Conservation (phyloP, 1,140 invertebrate genomes). For the Mamestra configurata region DNA sequence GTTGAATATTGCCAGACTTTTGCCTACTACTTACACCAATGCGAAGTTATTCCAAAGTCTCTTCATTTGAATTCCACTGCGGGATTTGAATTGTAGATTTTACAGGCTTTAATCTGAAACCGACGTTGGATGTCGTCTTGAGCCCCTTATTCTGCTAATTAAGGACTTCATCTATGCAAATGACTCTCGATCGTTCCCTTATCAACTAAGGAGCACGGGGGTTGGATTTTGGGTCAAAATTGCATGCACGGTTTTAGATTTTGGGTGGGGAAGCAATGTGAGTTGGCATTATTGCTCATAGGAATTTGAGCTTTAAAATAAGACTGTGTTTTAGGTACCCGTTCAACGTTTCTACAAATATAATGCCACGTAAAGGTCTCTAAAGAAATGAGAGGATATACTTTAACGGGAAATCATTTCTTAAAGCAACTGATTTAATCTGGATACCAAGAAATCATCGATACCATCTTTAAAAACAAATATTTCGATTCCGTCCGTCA, state of each 20-base stretch:
- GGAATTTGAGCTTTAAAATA: constrained; percentile 6
- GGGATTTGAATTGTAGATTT: constrained; percentile 84
- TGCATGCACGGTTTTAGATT: constrained; percentile 29
- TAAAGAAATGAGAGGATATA: not conserved
- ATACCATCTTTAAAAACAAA: no score
- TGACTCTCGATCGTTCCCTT: constrained; percentile 16
- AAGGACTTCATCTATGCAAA: constrained; percentile 45
- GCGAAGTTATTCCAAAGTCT: constrained; percentile 22
- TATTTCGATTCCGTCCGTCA: no score
- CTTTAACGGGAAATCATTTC: not conserved
- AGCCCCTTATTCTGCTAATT: constrained; percentile 43
- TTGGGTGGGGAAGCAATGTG: not conserved
- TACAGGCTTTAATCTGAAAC: constrained; percentile 83
- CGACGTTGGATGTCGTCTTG: constrained; percentile 64
- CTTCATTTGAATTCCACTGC: constrained; percentile 80
- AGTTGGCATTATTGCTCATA: not conserved
- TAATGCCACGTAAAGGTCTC: not conserved
- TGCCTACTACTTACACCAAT: not conserved
- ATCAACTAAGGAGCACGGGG: not conserved
- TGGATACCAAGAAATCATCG: no score
- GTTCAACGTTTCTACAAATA: not conserved
- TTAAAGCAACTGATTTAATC: not conserved
- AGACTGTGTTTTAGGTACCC: not conserved
- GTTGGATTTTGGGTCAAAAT: constrained; percentile 15
- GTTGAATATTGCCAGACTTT: not conserved